Evolutionary conservation across 1,140 invertebrate genomes (phyloP).

Genomic region (Lethrus apterus): DNA sequence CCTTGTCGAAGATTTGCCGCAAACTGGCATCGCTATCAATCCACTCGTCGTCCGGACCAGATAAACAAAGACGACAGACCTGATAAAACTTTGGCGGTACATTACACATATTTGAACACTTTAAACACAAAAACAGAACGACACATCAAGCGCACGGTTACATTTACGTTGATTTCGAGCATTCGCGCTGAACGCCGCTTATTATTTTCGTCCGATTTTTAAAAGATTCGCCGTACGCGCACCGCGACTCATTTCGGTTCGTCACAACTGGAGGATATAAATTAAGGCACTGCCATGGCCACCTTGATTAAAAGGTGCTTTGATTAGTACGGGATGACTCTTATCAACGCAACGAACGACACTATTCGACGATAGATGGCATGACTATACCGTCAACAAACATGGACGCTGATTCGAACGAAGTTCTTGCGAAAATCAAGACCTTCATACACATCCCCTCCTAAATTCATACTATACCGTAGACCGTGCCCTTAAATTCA

Average conservation of each 20-base stretch:
- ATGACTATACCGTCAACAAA: too few relatives aligned
- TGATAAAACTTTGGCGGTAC: conserved; percentile 59
- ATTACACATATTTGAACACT: conserved; percentile 54
- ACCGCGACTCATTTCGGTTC: conserved; percentile 16
- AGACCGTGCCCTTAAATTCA: too few relatives aligned
- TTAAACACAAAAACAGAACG: conserved; percentile 33
- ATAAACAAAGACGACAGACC: conserved; percentile 56
- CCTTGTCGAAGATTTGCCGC: conserved; percentile 34
- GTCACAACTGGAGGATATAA: conserved; percentile 26
- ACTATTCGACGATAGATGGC: conserved; percentile 12
- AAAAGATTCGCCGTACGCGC: conserved; percentile 13
- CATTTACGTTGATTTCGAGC: conserved; percentile 27
- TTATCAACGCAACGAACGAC: conserved; percentile 5
- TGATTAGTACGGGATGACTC: conserved; percentile 22
- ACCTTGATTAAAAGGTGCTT: conserved; percentile 32
- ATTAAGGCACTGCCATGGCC: conserved; percentile 41
- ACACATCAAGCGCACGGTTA: conserved; percentile 22
- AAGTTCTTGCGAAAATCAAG: too few relatives aligned
- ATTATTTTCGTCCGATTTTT: conserved; percentile 23
- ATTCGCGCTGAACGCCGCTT: conserved; percentile 28
- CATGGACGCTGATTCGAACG: too few relatives aligned
- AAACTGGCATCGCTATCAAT: conserved; percentile 27
- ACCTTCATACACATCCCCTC: too few relatives aligned
- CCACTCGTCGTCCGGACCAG: conserved; percentile 24
- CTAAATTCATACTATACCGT: too few relatives aligned